Evolutionary conservation across 2,797 vertebrate species (phyloP), one percentile per base, ranked within the genome.

Genomic region (Notamacropus eugenii): DNA sequence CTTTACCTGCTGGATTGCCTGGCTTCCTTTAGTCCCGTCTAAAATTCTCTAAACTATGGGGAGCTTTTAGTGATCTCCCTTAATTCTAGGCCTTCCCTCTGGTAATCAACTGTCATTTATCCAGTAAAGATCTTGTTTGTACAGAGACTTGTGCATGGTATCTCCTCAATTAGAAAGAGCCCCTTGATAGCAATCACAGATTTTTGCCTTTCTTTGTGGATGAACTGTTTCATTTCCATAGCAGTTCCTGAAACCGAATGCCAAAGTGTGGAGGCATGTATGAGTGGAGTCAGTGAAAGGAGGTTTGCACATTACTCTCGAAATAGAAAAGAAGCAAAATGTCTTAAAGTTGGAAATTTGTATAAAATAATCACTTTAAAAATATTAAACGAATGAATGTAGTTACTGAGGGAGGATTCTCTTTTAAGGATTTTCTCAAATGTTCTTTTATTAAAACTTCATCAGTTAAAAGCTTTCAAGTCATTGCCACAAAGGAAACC

Each of bases 331-430:
- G n/a, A 82, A 40, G 6, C 8, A 8, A 82, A 82, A 40, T 82
- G 4, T 19, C n/a, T 24, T 1, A 22, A 9, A 62, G 59, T 11
- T 34, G 31, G 34, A 19, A 62, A 16, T 62, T 14, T 62, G 31
- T 62, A 34, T 62, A 16, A 34, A 62, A 62, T 62, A 62, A 62
- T 34, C 12, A 34, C 9, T 34, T 34, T 74, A 40, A 40, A n/a
- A 74, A 40, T 9, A 95, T 40, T 97, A 90, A 91, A 55, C 90
- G 67, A 96, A 96, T 82, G 96, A 95, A 91, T 96, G 96, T 93
- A 93, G 56, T 29, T 95, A 46, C 14, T 54, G 52, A 28, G 92
- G 59, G 74, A 96, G 54, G 10, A 97, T 93, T 93, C 6, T 93
- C 3, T 93, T 95, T 55, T 96, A 93, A 97, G 93, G n/a, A 93